These are phyloP conservation scores for Caloenas nicobarica DNA, from an alignment of 2,113 vertebrate species.

Conservation along the genomic window DNA sequence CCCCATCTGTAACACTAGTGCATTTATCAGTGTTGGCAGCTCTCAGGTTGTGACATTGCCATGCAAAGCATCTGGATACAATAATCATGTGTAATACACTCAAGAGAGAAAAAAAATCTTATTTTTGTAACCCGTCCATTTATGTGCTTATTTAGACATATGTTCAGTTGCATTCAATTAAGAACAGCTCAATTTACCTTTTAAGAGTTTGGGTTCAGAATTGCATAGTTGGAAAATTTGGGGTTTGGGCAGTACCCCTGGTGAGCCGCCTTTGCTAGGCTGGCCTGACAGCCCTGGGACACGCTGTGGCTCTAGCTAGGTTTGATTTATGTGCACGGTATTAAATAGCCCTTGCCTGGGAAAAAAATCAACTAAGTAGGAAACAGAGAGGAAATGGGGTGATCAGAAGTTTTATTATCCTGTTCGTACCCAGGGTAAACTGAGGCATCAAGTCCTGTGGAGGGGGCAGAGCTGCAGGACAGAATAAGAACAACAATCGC, in stretches of 20 bases:
- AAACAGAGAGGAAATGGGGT: background rate
- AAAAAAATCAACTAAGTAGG: background rate
- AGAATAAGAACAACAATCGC: too few relatives aligned
- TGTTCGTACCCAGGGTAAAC: rapidly evolving
- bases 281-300: rapidly evolving
- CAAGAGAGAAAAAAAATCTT: background rate
- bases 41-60: background rate
- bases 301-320: rapidly evolving
- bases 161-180: rapidly evolving
- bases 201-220: background rate
- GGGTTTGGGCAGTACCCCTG: background rate
- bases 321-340: rapidly evolving
- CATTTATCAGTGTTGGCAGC: rapidly evolving
- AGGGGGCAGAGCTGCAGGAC: too few relatives aligned
- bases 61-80: rapidly evolving
- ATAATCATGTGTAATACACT: background rate
- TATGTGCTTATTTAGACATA: too few relatives aligned
- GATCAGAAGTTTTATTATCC: background rate
- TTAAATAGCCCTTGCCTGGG: rapidly evolving
- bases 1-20: rapidly evolving
- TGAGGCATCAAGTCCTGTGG: background rate
- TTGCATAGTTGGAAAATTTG: rapidly evolving
- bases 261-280: background rate
- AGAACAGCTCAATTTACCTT: background rate
- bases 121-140: background rate